Evolutionary conservation across 2,113 vertebrate genomes (phyloP).

Genomic region (Pithys albifrons): DNA sequence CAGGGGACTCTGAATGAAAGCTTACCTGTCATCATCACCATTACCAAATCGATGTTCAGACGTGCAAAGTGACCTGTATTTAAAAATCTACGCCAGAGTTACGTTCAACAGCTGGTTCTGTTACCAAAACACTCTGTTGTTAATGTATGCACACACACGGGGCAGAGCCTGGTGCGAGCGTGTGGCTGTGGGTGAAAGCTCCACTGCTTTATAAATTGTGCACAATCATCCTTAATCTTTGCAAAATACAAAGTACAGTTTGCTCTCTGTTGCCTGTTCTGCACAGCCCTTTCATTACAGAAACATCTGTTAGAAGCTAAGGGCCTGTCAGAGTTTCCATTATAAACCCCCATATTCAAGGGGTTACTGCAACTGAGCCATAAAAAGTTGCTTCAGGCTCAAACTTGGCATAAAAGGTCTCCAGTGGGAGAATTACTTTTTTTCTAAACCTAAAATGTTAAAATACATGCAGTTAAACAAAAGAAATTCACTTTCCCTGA

Average conservation of each 20-base stretch:
- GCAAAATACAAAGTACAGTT: slow-evolving; percentile 17
- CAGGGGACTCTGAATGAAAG: not conserved
- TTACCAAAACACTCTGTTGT: fast-evolving
- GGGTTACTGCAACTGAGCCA: slow-evolving; percentile 48
- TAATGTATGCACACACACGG: not conserved
- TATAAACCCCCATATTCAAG: slow-evolving; percentile 59
- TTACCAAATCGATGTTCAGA: not conserved
- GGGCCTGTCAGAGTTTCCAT: slow-evolving; percentile 57
- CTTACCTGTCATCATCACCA: not conserved
- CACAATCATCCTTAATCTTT: not conserved
- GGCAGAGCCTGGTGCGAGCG: not conserved
- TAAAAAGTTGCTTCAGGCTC: slow-evolving; percentile 62
- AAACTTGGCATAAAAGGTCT: slow-evolving; percentile 54
- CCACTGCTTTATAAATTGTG: not conserved
- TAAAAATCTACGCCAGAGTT: not conserved
- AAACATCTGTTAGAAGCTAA: slow-evolving; percentile 56
- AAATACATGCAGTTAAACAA: slow-evolving; percentile 32
- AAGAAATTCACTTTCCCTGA: slow-evolving; percentile 10
- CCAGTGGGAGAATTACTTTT: slow-evolving; percentile 22
- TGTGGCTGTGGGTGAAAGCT: not conserved
- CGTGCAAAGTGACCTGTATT: not conserved
- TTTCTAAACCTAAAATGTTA: slow-evolving; percentile 16
- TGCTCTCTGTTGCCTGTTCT: slow-evolving; percentile 9
- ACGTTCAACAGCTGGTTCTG: not conserved
- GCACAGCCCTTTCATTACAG: slow-evolving; percentile 45